phyloP scores from a whole-genome alignment of 2,888 invertebrate species.

The Dilophus febrilis region DNA sequence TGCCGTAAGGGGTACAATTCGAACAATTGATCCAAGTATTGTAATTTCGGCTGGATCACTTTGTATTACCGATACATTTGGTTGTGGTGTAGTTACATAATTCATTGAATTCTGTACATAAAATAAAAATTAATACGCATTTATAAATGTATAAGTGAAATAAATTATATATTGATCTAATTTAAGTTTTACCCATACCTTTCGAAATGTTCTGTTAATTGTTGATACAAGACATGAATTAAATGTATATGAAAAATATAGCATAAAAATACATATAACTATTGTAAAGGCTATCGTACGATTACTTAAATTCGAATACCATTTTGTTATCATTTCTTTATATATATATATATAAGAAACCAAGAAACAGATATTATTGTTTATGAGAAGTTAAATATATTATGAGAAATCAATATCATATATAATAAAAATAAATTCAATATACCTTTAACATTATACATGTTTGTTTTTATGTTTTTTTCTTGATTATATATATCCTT shows the following conservation, averaged over 20 bases:
- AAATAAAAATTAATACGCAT: conserved; percentile 20
- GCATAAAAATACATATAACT: conserved; percentile 32
- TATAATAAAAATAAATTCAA: too few relatives aligned
- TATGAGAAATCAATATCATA: too few relatives aligned
- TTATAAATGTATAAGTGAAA: conserved; percentile 1
- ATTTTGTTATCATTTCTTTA: conserved; percentile 9
- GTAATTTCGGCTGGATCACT: conserved; percentile 23
- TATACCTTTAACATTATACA: too few relatives aligned
- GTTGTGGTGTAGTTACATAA: conserved; percentile 12
- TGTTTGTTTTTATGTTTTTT: too few relatives aligned
- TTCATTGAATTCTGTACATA: conserved; percentile 29
- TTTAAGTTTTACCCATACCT: conserved; percentile 26
- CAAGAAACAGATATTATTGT: too few relatives aligned
- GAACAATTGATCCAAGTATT: conserved; percentile 27
- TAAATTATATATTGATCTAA: background rate
- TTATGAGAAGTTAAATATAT: too few relatives aligned
- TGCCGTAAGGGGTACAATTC: conserved; percentile 42
- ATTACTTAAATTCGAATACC: conserved; percentile 28
- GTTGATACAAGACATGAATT: conserved; percentile 39
- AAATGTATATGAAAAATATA: conserved; percentile 41
- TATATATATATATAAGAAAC: too few relatives aligned
- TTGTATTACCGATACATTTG: too few relatives aligned
- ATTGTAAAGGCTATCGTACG: conserved; percentile 29
- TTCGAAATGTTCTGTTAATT: conserved; percentile 35
- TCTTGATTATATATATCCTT: too few relatives aligned